A percentile compares a stretch with the other conserved stretches of the same genome.
Evolutionary conservation across 2,888 invertebrate species (phyloP).

Genomic region (Lithophane leautieri): DNA sequence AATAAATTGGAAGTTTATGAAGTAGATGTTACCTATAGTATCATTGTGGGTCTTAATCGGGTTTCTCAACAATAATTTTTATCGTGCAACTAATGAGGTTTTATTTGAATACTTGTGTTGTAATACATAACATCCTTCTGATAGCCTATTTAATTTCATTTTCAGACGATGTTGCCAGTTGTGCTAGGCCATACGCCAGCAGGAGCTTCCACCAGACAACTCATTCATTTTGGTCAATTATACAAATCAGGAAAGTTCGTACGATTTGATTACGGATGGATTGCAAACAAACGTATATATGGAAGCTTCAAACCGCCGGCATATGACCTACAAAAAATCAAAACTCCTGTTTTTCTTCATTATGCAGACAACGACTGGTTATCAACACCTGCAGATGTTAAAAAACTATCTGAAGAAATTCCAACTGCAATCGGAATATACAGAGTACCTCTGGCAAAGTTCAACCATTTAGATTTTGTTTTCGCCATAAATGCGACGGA

Average conservation of each 20-base stretch:
- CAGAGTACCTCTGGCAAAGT: constrained; percentile 83
- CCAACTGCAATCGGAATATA: constrained; percentile 85
- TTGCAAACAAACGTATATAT: constrained; percentile 83
- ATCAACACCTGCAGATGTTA: constrained; percentile 85
- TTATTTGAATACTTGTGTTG: neutral
- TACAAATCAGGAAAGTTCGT: constrained; percentile 86
- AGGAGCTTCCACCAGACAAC: constrained; percentile 86
- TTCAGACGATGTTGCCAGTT: constrained; percentile 88
- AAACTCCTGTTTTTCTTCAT: constrained; percentile 86
- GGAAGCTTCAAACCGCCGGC: constrained; percentile 87
- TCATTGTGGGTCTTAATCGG: neutral
- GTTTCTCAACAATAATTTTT: neutral
- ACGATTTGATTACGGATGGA: constrained; percentile 87
- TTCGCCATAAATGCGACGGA: constrained; percentile 90
- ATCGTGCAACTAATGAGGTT: neutral
- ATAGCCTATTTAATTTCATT: constrained; percentile 4
- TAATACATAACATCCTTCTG: neutral
- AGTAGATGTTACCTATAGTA: neutral
- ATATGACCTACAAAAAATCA: constrained; percentile 86
- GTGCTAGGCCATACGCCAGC: constrained; percentile 88
- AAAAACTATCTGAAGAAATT: constrained; percentile 81
- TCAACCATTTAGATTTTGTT: constrained; percentile 91
- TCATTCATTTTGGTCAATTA: constrained; percentile 88
- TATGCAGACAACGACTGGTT: constrained; percentile 89
- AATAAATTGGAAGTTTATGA: neutral